phyloP scores from a whole-genome alignment of 2,888 invertebrate genomes.

The Deroplatys truncata region DNA sequence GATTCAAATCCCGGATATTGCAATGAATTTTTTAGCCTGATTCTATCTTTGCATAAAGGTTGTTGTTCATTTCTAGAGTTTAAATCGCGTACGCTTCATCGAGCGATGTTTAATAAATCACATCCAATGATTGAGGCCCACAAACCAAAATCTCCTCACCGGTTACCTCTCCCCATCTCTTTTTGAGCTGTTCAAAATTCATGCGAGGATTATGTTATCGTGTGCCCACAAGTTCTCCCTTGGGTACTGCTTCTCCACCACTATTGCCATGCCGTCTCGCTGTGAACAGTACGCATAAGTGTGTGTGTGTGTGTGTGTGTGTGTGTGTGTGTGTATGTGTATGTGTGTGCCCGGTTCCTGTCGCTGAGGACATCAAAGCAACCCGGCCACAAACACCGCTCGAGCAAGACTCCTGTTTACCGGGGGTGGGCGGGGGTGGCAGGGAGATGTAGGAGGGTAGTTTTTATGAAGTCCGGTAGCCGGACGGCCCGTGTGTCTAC shows the following conservation, averaged over 20 bases:
- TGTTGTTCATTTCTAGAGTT: too few species aligned
- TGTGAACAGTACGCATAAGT: not conserved
- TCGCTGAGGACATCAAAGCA: slow-evolving; percentile 9
- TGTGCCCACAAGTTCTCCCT: not conserved
- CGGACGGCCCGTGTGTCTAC: not conserved
- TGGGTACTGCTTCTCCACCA: not conserved
- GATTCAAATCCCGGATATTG: too few species aligned
- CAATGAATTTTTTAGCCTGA: too few species aligned
- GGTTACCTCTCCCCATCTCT: not conserved
- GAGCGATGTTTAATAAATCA: not conserved
- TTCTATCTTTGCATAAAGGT: too few species aligned
- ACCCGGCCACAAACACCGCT: slow-evolving; percentile 13
- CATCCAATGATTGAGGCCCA: not conserved
- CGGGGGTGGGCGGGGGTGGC: not conserved
- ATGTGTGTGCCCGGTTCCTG: not conserved
- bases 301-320: not conserved
- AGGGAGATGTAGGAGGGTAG: not conserved
- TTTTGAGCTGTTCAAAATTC: not conserved
- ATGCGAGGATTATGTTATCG: not conserved
- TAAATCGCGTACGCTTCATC: too few species aligned
- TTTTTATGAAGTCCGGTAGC: slow-evolving; percentile 9
- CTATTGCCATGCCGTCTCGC: not conserved
- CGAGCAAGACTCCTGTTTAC: slow-evolving; percentile 13
- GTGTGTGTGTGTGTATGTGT: not conserved
- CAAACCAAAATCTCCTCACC: not conserved